These are phyloP conservation scores for Percopsis transmontana DNA, from an alignment of 2,113 vertebrate species.

Conservation along the genomic window DNA sequence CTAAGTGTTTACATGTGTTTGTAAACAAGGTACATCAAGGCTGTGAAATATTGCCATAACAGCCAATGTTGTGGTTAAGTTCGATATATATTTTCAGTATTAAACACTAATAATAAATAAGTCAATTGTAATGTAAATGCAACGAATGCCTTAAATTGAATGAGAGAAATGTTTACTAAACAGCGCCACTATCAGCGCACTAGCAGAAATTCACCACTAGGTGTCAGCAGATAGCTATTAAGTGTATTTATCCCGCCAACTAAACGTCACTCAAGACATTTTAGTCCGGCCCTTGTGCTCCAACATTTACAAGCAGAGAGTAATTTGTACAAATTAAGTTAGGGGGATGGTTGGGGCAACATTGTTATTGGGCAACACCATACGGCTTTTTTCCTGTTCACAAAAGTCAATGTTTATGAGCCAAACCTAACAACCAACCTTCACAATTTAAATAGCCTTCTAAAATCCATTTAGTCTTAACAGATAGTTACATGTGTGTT, in stretches of 20 bases:
- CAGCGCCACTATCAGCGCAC: slow-evolving; percentile 9
- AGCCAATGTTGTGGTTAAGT: background rate
- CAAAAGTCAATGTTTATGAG: slow-evolving; percentile 38
- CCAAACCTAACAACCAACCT: slow-evolving; percentile 6
- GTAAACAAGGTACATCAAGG: slow-evolving; percentile 48
- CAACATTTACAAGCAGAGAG: slow-evolving; percentile 57
- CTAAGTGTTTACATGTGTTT: slow-evolving; percentile 51
- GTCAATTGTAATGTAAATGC: slow-evolving; percentile 14
- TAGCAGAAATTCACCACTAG: slow-evolving; percentile 46
- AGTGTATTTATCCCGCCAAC: slow-evolving; percentile 13
- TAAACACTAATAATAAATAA: slow-evolving; percentile 6
- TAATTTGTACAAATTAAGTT: slow-evolving; percentile 46
- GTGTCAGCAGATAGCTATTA: slow-evolving; percentile 50
- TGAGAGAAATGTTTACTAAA: background rate
- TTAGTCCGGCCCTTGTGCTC: slow-evolving; percentile 22
- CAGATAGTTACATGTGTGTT: background rate
- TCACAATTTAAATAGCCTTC: slow-evolving; percentile 23
- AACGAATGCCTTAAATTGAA: slow-evolving; percentile 23
- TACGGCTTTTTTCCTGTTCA: slow-evolving; percentile 14
- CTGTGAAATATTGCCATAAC: background rate
- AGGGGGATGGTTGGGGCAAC: slow-evolving; percentile 39
- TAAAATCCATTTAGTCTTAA: slow-evolving; percentile 12
- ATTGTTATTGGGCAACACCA: slow-evolving; percentile 32
- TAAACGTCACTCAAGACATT: background rate
- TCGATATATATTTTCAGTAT: slow-evolving; percentile 12